phyloP scores from a whole-genome alignment of 2,888 invertebrate genomes.

The Nephrocerus scutellatus region DNA sequence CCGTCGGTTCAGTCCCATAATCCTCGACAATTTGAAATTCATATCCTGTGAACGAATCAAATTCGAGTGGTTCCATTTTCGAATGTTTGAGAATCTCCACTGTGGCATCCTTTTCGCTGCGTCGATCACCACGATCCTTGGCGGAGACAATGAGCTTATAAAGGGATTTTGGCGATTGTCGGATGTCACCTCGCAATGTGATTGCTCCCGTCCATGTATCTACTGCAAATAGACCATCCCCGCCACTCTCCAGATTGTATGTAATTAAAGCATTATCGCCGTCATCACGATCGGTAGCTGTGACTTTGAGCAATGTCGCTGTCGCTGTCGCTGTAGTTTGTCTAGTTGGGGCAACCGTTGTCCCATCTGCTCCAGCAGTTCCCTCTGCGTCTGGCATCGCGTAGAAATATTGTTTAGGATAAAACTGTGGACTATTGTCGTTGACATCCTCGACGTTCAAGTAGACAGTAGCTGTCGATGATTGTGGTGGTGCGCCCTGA shows the following conservation, averaged over 20 bases:
- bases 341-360: slow-evolving; percentile 16
- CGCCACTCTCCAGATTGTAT: slow-evolving; percentile 71
- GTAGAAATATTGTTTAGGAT: slow-evolving; percentile 80
- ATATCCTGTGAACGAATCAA: slow-evolving; percentile 70
- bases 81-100: slow-evolving; percentile 73
- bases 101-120: slow-evolving; percentile 65
- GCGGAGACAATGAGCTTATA: slow-evolving; percentile 72
- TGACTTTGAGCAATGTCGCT: slow-evolving; percentile 63
- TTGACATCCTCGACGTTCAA: slow-evolving; percentile 79
- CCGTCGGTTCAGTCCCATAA: slow-evolving; percentile 54
- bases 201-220: slow-evolving; percentile 73
- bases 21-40: slow-evolving; percentile 80
- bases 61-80: slow-evolving; percentile 65
- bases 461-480: slow-evolving; percentile 80
- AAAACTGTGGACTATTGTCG: slow-evolving; percentile 88
- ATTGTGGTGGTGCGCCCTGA: slow-evolving; percentile 83
- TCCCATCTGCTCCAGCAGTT: slow-evolving; percentile 5
- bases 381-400: slow-evolving; percentile 57
- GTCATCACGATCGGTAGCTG: slow-evolving; percentile 78
- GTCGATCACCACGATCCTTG: slow-evolving; percentile 71
- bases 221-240: slow-evolving; percentile 71
- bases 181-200: slow-evolving; percentile 50
- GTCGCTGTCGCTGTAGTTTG: slow-evolving; percentile 34
- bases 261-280: slow-evolving; percentile 79
- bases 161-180: slow-evolving; percentile 54